These are phyloP conservation scores for Pionites leucogaster DNA, from an alignment of 2,113 vertebrate species.

Conservation along the genomic window DNA sequence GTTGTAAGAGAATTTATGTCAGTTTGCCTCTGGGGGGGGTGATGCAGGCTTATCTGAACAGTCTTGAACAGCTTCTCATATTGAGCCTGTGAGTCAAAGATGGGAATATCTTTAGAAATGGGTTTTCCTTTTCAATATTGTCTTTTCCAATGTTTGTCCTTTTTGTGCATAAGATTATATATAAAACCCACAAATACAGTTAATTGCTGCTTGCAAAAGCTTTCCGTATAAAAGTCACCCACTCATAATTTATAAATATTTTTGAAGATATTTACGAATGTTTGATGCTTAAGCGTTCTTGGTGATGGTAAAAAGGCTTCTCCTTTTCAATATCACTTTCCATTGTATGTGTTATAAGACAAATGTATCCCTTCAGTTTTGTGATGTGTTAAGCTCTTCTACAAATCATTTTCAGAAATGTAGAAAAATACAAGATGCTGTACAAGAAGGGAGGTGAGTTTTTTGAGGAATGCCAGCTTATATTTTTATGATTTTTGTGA, in stretches of 20 bases:
- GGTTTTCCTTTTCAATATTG: not conserved
- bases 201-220: not conserved
- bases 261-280: not conserved
- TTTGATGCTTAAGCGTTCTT: not conserved
- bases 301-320: not conserved
- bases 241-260: not conserved
- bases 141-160: not conserved
- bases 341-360: not conserved
- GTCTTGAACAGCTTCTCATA: not conserved
- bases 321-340: not conserved
- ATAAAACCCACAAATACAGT: not conserved
- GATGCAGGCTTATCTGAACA: not conserved
- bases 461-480: not conserved
- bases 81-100: not conserved
- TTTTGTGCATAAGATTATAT: not conserved
- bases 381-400: not conserved
- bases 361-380: not conserved
- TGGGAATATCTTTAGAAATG: not conserved
- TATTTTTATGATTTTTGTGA: not conserved
- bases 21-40: not conserved
- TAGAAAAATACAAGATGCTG: not conserved
- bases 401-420: not conserved
- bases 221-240: not conserved
- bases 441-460: not conserved
- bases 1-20: not conserved